Percentiles rank a stretch among this genome's conserved stretches.
These are phyloP conservation scores for Zophobas morio DNA, from an alignment of 1,140 invertebrate species.

Conservation along the genomic window DNA sequence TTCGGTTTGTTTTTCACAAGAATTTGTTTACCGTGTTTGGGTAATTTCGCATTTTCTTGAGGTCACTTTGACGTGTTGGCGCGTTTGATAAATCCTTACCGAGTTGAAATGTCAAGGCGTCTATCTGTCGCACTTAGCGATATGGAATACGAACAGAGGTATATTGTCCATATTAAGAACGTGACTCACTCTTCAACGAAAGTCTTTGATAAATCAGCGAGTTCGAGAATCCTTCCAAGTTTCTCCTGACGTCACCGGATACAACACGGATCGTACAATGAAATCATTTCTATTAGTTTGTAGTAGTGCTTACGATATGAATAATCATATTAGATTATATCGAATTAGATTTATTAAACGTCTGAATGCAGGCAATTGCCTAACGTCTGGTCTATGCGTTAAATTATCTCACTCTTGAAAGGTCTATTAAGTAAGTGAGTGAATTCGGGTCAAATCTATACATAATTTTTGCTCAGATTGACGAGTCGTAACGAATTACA, in stretches of 20 bases:
- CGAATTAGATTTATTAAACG: slow-evolving; percentile 37
- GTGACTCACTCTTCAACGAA: slow-evolving; percentile 15
- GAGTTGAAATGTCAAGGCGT: slow-evolving; percentile 33
- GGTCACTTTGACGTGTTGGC: background rate
- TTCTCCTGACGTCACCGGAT: slow-evolving; percentile 29
- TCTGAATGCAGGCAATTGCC: slow-evolving; percentile 23
- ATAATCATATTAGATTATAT: slow-evolving; percentile 38
- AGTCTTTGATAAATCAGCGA: slow-evolving; percentile 10
- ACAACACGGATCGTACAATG: slow-evolving; percentile 33
- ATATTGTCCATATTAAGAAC: slow-evolving; percentile 34
- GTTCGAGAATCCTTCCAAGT: slow-evolving; percentile 33
- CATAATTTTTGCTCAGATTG: background rate
- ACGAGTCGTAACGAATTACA: background rate
- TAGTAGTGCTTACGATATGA: slow-evolving; percentile 30
- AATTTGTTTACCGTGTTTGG: background rate
- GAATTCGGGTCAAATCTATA: slow-evolving; percentile 3
- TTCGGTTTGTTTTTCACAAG: no score
- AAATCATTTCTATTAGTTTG: slow-evolving; percentile 24
- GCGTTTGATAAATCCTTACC: background rate
- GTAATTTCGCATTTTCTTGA: background rate
- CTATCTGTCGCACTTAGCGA: background rate
- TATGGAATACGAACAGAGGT: slow-evolving; percentile 30
- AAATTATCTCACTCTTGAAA: background rate
- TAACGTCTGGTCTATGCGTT: background rate
- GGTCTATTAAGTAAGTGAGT: background rate